These are phyloP conservation scores for Eretmochelys imbricata DNA, from an alignment of 2,113 vertebrate species.

Conservation along the genomic window DNA sequence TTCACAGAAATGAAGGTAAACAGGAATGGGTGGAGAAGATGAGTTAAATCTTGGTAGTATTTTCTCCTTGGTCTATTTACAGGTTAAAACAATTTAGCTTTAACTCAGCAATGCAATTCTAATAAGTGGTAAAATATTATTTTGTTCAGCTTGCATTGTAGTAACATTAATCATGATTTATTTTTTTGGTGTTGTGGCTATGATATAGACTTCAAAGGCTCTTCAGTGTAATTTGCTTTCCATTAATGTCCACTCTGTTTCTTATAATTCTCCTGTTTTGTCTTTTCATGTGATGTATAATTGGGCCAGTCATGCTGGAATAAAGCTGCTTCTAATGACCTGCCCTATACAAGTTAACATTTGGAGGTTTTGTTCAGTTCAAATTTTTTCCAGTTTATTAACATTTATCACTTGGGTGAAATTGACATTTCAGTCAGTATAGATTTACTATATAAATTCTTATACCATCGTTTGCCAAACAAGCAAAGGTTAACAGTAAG, in stretches of 20 bases:
- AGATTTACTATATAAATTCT: conserved; percentile 61
- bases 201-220: not conserved
- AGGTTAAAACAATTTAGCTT: not conserved
- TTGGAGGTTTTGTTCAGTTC: conserved; percentile 9
- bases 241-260: conserved; percentile 25
- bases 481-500: conserved; percentile 76
- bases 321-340: conserved; percentile 19
- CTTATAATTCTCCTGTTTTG: not conserved
- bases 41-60: not conserved
- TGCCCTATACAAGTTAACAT: conserved; percentile 10
- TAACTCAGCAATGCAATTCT: not conserved
- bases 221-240: conserved; percentile 45
- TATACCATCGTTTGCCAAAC: conserved; percentile 62
- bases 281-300: not conserved
- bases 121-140: not conserved
- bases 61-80: not conserved
- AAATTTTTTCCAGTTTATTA: conserved; percentile 66
- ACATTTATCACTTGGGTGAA: conserved; percentile 61
- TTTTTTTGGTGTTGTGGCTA: not conserved
- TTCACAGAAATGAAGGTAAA: conserved; percentile 30
- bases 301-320: conserved; percentile 7
- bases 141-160: not conserved
- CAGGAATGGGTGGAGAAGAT: conserved; percentile 6
- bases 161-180: not conserved
- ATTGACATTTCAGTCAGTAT: conserved; percentile 53